A percentile compares a stretch with the other conserved stretches of the same genome.
Evolutionary conservation across 2,113 vertebrate genomes (phyloP).

Genomic region (Athene cunicularia): DNA sequence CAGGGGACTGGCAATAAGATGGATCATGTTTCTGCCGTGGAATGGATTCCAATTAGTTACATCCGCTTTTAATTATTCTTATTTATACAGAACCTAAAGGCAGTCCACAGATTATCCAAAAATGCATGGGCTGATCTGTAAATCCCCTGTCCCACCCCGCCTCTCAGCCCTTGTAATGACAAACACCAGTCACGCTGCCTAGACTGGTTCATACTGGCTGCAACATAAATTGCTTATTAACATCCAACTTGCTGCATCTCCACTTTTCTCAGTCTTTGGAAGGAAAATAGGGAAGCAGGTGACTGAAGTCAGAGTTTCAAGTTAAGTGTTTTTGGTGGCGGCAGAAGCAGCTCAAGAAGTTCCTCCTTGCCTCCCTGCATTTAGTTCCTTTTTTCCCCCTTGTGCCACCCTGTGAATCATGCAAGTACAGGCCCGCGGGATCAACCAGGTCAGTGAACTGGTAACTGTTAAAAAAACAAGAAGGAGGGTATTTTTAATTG

Average conservation of each 20-base stretch:
- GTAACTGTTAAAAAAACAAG: not conserved
- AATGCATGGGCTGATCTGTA: not conserved
- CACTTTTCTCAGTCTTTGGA: not conserved
- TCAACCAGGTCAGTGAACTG: not conserved
- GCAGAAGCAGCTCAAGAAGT: not conserved
- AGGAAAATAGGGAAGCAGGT: not conserved
- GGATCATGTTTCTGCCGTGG: constrained; percentile 1
- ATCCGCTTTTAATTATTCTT: constrained; percentile 34
- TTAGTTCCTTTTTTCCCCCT: not conserved
- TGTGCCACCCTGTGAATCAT: not conserved
- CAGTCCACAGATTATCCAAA: constrained; percentile 10
- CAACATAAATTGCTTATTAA: not conserved
- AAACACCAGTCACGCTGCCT: not conserved
- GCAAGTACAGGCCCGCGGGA: not conserved
- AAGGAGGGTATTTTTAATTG: not conserved
- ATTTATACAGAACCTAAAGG: constrained; percentile 38
- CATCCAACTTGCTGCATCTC: not conserved
- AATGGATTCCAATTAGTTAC: constrained; percentile 33
- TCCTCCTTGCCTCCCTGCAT: not conserved
- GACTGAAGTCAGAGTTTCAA: not conserved
- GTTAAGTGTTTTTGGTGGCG: not conserved
- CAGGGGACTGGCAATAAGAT: constrained; percentile 13
- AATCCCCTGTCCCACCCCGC: not conserved
- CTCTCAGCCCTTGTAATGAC: not conserved
- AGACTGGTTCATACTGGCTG: not conserved